Conservation (phyloP, 2,797 vertebrate species). For the Champsocephalus gunnari region DNA sequence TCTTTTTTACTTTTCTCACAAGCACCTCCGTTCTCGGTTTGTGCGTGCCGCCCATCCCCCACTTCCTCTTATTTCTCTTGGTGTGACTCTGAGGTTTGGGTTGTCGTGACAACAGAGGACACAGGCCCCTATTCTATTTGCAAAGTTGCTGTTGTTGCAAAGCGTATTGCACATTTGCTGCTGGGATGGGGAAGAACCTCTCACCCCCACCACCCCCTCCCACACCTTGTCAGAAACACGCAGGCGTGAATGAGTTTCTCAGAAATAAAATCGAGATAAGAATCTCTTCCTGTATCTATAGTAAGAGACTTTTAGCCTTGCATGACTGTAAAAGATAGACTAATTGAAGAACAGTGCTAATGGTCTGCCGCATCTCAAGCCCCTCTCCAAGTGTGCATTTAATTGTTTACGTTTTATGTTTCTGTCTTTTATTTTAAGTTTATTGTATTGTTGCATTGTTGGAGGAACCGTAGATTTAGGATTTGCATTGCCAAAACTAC, state of each 20-base stretch:
- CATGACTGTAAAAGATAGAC: not conserved
- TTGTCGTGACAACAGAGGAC: slow-evolving; percentile 83
- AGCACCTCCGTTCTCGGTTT: slow-evolving; percentile 62
- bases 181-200: slow-evolving; percentile 56
- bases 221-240: slow-evolving; percentile 56
- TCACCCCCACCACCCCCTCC: slow-evolving; percentile 54
- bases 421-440: too few species aligned
- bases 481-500: too few species aligned
- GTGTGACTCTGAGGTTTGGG: slow-evolving; percentile 84
- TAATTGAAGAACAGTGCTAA: not conserved
- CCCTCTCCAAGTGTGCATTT: too few species aligned
- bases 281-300: slow-evolving; percentile 53
- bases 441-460: too few species aligned
- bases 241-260: slow-evolving; percentile 62
- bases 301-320: not conserved
- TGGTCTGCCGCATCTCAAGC: too few species aligned
- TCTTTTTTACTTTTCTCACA: slow-evolving; percentile 25
- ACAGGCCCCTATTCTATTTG: slow-evolving; percentile 68
- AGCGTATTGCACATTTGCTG: slow-evolving; percentile 71
- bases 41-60: slow-evolving; percentile 72
- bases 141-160: slow-evolving; percentile 81
- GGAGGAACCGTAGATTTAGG: too few species aligned
- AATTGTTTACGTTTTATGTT: too few species aligned
- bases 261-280: slow-evolving; percentile 50
- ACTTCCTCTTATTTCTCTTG: slow-evolving; percentile 83